Conservation (phyloP, 2,113 vertebrate genomes). For the Lasiurus cinereus region DNA sequence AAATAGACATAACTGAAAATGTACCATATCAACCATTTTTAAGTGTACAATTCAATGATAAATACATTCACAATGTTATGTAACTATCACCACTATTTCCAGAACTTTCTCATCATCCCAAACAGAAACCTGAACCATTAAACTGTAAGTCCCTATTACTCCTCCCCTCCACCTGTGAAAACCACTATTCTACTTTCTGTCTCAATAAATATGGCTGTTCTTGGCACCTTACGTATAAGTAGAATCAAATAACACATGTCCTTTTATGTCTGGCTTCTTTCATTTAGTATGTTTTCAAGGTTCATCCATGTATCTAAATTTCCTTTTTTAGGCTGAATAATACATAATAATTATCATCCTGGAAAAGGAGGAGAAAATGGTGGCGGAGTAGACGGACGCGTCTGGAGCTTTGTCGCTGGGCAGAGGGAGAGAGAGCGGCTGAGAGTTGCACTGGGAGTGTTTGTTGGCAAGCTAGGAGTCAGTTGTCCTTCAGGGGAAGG, state of each 20-base stretch:
- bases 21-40: constrained; percentile 25
- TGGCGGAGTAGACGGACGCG: too few species aligned
- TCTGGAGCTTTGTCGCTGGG: too few species aligned
- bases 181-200: not conserved
- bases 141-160: not conserved
- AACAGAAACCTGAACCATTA: constrained; percentile 25
- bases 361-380: too few species aligned
- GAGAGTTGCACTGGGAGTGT: too few species aligned
- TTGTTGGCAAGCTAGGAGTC: too few species aligned
- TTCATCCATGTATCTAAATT: not conserved
- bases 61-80: not conserved
- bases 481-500: too few species aligned
- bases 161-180: not conserved
- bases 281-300: not conserved
- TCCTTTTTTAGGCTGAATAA: constrained; percentile 1
- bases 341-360: not conserved
- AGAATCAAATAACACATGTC: not conserved
- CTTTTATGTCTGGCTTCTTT: not conserved
- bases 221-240: not conserved
- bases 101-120: not conserved
- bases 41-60: not conserved
- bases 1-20: not conserved
- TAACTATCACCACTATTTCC: not conserved
- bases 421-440: too few species aligned
- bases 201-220: not conserved